Evolutionary conservation across 2,797 vertebrate genomes (phyloP).

Genomic region (Myripristis jacobus): DNA sequence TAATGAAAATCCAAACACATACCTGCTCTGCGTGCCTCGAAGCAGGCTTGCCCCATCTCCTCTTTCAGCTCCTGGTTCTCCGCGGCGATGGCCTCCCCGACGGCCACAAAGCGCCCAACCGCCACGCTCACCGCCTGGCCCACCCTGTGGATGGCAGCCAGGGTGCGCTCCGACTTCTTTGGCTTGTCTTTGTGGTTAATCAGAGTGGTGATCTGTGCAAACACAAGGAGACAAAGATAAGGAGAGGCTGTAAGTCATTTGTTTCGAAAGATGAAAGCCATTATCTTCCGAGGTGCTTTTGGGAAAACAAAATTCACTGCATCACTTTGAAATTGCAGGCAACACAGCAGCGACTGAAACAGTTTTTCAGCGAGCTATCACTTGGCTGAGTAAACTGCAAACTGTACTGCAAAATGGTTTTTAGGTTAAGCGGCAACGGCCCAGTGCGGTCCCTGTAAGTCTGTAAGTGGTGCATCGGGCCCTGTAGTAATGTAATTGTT

Average conservation of each 20-base stretch:
- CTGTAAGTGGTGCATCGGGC: too few species aligned
- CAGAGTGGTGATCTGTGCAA: constrained; percentile 94
- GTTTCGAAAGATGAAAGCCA: neutral
- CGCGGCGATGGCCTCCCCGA: constrained; percentile 95
- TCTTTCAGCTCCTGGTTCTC: constrained; percentile 97
- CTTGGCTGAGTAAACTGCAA: too few species aligned
- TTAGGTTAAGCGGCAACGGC: too few species aligned
- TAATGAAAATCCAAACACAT: constrained; percentile 37
- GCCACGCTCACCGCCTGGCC: constrained; percentile 95
- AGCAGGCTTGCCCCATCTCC: constrained; percentile 95
- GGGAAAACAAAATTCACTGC: too few species aligned
- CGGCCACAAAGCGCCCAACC: constrained; percentile 94
- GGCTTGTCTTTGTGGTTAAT: constrained; percentile 99
- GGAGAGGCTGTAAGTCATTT: neutral
- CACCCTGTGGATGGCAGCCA: constrained; percentile 93
- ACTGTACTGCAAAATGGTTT: too few species aligned
- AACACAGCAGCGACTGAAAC: too few species aligned
- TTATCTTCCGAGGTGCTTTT: too few species aligned
- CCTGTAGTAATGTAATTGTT: too few species aligned
- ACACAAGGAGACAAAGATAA: neutral
- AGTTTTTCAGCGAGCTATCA: too few species aligned
- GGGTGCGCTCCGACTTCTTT: constrained; percentile 94
- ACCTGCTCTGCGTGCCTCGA: constrained; percentile 96
- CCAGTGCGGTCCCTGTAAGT: too few species aligned
- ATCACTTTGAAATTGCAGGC: too few species aligned